Conservation (phyloP, 2,888 invertebrate species). For the Latrodectus elegans region DNA sequence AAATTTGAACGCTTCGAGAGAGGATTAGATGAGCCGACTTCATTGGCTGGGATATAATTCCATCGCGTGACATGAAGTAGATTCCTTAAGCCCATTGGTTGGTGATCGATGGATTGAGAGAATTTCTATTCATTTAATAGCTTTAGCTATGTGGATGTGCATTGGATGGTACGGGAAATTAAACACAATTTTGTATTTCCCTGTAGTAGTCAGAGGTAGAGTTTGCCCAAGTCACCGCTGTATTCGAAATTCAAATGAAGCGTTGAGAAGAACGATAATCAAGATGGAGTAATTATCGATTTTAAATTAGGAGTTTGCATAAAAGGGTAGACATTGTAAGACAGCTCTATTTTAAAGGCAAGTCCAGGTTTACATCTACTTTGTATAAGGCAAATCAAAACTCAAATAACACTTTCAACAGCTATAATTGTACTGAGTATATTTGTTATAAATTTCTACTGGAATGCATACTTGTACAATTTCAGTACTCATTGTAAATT, state of each 20-base stretch:
- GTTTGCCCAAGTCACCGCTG: conserved; percentile 9
- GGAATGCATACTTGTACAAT: too few relatives aligned
- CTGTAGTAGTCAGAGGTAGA: background rate
- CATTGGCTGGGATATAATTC: conserved; percentile 8
- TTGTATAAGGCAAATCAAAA: too few relatives aligned
- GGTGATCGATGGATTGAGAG: conserved; percentile 39
- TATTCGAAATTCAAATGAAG: background rate
- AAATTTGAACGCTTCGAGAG: conserved; percentile 23
- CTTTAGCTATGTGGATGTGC: background rate
- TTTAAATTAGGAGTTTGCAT: background rate
- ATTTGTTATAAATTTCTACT: too few relatives aligned
- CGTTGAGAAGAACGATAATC: conserved; percentile 34
- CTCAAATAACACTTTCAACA: too few relatives aligned
- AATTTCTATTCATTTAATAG: conserved; percentile 22
- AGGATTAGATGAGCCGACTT: conserved; percentile 13
- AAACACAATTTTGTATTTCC: background rate
- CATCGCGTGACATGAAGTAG: conserved; percentile 27
- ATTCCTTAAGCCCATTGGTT: conserved; percentile 22
- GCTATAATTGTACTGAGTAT: too few relatives aligned
- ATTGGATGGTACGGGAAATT: conserved; percentile 24
- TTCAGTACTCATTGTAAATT: too few relatives aligned
- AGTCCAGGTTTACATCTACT: too few relatives aligned
- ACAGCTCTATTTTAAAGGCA: too few relatives aligned
- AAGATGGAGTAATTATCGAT: conserved; percentile 21
- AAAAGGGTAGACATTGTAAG: too few relatives aligned